Evolutionary conservation across 2,797 vertebrate genomes (phyloP).

Genomic region (Coregonus ussuriensis): DNA sequence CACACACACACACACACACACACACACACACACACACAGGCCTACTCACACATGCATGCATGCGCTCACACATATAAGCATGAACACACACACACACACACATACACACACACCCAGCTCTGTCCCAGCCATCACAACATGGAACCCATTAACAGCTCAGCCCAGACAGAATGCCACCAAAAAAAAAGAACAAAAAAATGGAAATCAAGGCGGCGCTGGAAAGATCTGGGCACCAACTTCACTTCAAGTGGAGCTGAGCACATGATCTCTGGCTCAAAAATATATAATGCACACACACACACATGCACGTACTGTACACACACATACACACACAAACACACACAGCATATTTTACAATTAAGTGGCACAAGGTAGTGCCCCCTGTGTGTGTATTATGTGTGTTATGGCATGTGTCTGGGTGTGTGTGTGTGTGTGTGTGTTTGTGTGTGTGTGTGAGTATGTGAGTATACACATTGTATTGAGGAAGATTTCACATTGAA

Average conservation of each 20-base stretch:
- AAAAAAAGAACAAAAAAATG: slow-evolving; percentile 41
- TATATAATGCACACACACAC: not conserved
- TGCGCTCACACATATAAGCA: not conserved
- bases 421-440: not conserved
- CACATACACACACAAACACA: not conserved
- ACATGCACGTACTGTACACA: not conserved
- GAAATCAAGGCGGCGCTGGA: slow-evolving; percentile 43
- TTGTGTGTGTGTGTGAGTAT: not conserved
- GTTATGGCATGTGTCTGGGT: not conserved
- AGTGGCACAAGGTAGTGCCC: not conserved
- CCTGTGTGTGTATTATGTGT: not conserved
- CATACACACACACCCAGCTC: not conserved
- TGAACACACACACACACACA: not conserved
- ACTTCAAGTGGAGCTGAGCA: slow-evolving; percentile 16
- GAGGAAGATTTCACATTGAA: not conserved
- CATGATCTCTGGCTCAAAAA: not conserved
- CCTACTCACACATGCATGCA: slow-evolving; percentile 12
- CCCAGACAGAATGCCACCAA: slow-evolving; percentile 59
- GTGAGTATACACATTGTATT: not conserved
- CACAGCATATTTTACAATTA: not conserved
- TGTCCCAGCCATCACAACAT: slow-evolving; percentile 44
- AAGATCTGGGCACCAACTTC: slow-evolving; percentile 36
- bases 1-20: slow-evolving; percentile 33
- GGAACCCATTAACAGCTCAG: slow-evolving; percentile 64
- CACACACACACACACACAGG: slow-evolving; percentile 2